Percentiles rank a stretch among this genome's conserved stretches.
Conservation (phyloP, 92 coral and sea anemone genomes). For the Zoanthus solanderi region DNA sequence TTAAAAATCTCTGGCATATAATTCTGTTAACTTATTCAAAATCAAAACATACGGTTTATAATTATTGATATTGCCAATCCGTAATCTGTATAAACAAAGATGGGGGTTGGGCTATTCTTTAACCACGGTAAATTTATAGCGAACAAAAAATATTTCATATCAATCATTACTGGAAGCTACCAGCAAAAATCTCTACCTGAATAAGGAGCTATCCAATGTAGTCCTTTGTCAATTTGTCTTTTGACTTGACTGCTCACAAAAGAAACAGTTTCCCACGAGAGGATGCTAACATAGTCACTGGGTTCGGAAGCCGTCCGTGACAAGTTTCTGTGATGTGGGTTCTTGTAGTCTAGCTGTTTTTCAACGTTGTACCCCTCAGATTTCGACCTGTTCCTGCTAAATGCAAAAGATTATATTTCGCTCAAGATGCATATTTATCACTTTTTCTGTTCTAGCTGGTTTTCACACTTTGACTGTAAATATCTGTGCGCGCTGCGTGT, state of each 20-base stretch:
- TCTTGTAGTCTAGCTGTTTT: neutral
- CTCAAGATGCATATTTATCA: neutral
- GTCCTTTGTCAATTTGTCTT: conserved; percentile 65
- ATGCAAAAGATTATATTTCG: neutral
- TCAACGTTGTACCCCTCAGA: conserved; percentile 13
- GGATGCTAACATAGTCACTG: conserved; percentile 64
- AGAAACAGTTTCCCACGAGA: conserved; percentile 86
- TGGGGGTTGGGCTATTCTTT: neutral
- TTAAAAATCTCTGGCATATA: neutral
- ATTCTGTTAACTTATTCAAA: neutral
- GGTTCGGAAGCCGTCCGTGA: conserved; percentile 41
- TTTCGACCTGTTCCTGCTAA: conserved; percentile 46
- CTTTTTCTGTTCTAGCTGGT: neutral
- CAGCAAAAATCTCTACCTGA: conserved; percentile 45
- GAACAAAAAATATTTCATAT: neutral
- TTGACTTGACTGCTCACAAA: conserved; percentile 81
- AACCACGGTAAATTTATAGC: neutral
- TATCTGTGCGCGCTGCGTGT: neutral
- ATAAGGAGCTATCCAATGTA: conserved; percentile 72
- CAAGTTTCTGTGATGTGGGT: neutral
- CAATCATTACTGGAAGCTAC: neutral
- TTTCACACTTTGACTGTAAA: neutral
- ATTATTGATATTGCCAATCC: neutral
- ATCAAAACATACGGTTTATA: neutral
- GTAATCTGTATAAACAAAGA: neutral